These are phyloP conservation scores for Ptilorrhoa leucosticta DNA, from an alignment of 2,113 vertebrate species.

Conservation along the genomic window DNA sequence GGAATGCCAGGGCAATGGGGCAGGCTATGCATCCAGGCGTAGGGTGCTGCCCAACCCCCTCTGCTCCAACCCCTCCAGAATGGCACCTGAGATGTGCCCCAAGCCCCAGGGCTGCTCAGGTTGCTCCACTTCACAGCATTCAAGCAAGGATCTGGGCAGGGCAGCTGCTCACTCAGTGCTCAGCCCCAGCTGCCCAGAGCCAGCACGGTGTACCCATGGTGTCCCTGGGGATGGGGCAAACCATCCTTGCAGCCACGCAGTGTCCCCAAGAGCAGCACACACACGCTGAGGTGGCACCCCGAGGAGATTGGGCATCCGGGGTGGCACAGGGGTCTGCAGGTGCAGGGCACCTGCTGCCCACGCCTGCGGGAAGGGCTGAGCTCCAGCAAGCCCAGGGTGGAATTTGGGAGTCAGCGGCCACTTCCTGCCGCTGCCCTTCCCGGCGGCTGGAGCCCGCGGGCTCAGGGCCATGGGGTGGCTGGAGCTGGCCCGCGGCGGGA, in stretches of 20 bases:
- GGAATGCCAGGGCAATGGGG: not conserved
- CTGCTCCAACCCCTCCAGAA: not conserved
- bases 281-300: not conserved
- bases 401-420: not conserved
- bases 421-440: not conserved
- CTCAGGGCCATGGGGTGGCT: not conserved
- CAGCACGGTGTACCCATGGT: not conserved
- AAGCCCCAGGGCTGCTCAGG: not conserved
- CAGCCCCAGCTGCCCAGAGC: not conserved
- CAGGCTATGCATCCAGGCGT: not conserved
- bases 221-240: not conserved
- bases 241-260: accelerated
- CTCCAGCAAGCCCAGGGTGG: not conserved
- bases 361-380: not conserved
- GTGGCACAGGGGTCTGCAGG: not conserved
- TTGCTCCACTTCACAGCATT: not conserved
- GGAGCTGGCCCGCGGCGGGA: not conserved
- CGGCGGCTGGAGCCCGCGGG: not conserved
- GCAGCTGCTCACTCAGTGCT: not conserved
- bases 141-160: not conserved
- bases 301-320: not conserved
- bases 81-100: not conserved
- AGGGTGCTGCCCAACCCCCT: not conserved
- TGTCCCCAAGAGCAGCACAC: not conserved
- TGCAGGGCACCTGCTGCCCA: not conserved